A percentile compares a stretch with the other conserved stretches of the same genome.
phyloP scores from a whole-genome alignment of 1,140 invertebrate genomes.

The Heliothis virescens region DNA sequence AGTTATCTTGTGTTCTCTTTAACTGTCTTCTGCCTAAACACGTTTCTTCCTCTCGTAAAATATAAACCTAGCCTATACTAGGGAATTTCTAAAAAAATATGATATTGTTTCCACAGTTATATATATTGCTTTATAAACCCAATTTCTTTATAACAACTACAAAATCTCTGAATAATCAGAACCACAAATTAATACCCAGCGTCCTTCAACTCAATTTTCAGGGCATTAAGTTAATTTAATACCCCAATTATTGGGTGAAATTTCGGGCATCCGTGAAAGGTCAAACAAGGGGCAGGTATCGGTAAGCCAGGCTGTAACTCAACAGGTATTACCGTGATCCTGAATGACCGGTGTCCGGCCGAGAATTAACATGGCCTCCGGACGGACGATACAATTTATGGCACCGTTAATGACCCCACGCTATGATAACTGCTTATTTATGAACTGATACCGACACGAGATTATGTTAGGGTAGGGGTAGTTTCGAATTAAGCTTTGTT shows the following conservation, averaged over 20 bases:
- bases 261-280: conserved; percentile 39
- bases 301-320: conserved; percentile 73
- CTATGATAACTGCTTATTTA: conserved; percentile 54
- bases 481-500: background rate
- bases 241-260: conserved; percentile 38
- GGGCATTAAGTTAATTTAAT: conserved; percentile 30
- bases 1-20: background rate
- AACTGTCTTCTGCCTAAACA: background rate
- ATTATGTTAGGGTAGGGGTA: background rate
- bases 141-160: background rate
- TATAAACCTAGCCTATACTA: no score
- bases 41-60: no score
- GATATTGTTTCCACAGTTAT: no score
- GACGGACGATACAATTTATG: conserved; percentile 51
- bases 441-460: conserved; percentile 33
- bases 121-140: no score
- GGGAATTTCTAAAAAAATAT: no score
- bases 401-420: conserved; percentile 51
- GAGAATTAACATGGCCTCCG: conserved; percentile 67
- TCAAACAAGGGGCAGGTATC: conserved; percentile 54
- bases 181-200: background rate
- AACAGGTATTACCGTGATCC: conserved; percentile 80
- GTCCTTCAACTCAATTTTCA: background rate
- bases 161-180: background rate
- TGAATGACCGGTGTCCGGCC: conserved; percentile 71